phyloP scores from a whole-genome alignment of 2,888 invertebrate species.

The Stenurella melanura region DNA sequence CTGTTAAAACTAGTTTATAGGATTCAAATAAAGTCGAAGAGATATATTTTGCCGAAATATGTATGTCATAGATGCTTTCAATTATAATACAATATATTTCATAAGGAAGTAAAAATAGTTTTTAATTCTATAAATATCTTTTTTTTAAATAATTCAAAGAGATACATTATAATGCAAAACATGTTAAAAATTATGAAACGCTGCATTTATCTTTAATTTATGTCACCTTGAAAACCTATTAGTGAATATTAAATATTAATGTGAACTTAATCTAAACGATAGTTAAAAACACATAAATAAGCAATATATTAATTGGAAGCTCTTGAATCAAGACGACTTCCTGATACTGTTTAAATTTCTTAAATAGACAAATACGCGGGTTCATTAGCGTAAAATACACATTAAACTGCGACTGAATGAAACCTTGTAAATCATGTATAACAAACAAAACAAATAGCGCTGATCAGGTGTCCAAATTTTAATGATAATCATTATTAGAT shows the following conservation, averaged over 20 bases:
- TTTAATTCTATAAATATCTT: neutral
- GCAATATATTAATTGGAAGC: neutral
- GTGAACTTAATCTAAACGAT: neutral
- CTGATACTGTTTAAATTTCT: neutral
- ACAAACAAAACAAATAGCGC: constrained; percentile 33
- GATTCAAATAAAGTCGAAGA: no score
- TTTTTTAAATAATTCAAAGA: neutral
- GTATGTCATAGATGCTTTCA: no score
- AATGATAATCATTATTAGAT: constrained; percentile 28
- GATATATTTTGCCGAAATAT: no score
- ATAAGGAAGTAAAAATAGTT: no score
- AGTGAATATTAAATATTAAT: neutral
- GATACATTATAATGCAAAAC: neutral
- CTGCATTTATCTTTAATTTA: constrained; percentile 1
- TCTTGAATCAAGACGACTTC: neutral
- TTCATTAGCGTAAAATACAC: constrained; percentile 24
- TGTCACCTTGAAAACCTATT: constrained; percentile 7
- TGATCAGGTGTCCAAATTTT: constrained; percentile 30
- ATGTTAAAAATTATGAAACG: neutral
- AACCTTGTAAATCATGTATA: constrained; percentile 28
- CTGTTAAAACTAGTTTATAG: no score
- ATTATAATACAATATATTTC: no score
- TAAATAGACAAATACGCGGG: neutral
- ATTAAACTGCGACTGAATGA: constrained; percentile 11
- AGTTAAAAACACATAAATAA: constrained; percentile 3